Evolutionary conservation across 2,113 vertebrate genomes (phyloP).

Genomic region (Pleuronectes platessa): DNA sequence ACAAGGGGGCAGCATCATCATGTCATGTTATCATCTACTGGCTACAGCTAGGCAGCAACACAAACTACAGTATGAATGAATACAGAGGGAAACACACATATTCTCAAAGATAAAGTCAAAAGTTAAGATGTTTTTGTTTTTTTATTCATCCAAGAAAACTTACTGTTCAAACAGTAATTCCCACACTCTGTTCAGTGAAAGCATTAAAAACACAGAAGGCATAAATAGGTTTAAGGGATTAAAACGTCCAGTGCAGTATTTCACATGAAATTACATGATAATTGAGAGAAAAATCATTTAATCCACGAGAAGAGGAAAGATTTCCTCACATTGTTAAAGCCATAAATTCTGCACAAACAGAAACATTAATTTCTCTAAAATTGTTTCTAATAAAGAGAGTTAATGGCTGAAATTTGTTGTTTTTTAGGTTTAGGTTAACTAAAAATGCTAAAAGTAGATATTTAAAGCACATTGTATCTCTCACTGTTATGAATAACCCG

Average conservation of each 20-base stretch:
- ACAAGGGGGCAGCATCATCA: constrained; percentile 50
- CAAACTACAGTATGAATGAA: not conserved
- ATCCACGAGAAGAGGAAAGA: not conserved
- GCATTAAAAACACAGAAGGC: constrained; percentile 74
- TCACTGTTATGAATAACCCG: not conserved
- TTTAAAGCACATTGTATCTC: too few species aligned
- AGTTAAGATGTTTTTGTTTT: not conserved
- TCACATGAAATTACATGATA: constrained; percentile 26
- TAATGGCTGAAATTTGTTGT: too few species aligned
- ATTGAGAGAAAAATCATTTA: constrained; percentile 6
- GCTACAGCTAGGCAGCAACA: not conserved
- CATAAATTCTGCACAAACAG: too few species aligned
- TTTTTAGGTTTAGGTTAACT: too few species aligned
- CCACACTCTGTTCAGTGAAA: constrained; percentile 91
- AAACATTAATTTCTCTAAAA: too few species aligned
- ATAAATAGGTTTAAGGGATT: constrained; percentile 55
- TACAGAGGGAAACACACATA: too few species aligned
- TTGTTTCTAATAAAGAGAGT: too few species aligned
- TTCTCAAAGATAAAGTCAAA: too few species aligned
- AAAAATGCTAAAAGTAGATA: too few species aligned
- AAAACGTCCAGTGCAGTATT: constrained; percentile 19
- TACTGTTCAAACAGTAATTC: constrained; percentile 97
- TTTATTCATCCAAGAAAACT: constrained; percentile 75
- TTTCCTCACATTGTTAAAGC: not conserved
- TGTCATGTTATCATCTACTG: not conserved